Base-by-base conservation (phyloP, 2,888 invertebrate genomes). In the Desoria tigrina region DNA sequence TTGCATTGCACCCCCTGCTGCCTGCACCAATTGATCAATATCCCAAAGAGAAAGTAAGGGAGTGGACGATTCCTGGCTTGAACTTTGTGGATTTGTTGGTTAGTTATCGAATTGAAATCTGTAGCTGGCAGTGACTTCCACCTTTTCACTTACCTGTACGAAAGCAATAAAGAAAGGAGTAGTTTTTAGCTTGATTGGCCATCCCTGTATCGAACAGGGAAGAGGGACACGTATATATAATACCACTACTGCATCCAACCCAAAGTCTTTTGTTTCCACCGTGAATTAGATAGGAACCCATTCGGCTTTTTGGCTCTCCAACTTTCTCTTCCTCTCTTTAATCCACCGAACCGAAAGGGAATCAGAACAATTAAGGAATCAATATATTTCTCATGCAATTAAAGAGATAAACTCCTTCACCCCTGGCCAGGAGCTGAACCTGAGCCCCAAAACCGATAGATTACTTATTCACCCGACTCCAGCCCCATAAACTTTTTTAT, bases 341-440 rank as follows among this genome's bases (percentile, higher is more conserved):
- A 45, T 45, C 16, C 45, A 45, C 4, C 45, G 6, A n/a, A 45
- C 9, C 45, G 45, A 45, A 45, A 45, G 42, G 16, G 24, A 57
- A 57, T 57, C 42, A 57, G 56, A 39, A 24, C 58, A 58, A 45
- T 58, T 58, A 58, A 23, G 42, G 49, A 58, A 58, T 58, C 58
- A 58, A 58, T 58, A 58, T 23, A 49, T 58, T 58, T 58, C 58
- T 58, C 37, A 58, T 45, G 45, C 45, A 58, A 58, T 58, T 58
- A 58, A 58, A 58, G 58, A 58, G 58, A 58, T 58, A 58, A 58
- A 58, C 42, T 42, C 45, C 24, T 45, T 58, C 24, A 9, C 51
- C 51, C 51, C 16, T 23, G 51, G 6, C 18, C 14, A 4, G n/a
- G n/a, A n/a, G 6, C n/a, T 18, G 9, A 6, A 45, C 45, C 45